Evolutionary conservation across 2,888 invertebrate species (phyloP), one percentile per base, ranked within the genome.

Genomic region (Lordiphosa fenestrarum): DNA sequence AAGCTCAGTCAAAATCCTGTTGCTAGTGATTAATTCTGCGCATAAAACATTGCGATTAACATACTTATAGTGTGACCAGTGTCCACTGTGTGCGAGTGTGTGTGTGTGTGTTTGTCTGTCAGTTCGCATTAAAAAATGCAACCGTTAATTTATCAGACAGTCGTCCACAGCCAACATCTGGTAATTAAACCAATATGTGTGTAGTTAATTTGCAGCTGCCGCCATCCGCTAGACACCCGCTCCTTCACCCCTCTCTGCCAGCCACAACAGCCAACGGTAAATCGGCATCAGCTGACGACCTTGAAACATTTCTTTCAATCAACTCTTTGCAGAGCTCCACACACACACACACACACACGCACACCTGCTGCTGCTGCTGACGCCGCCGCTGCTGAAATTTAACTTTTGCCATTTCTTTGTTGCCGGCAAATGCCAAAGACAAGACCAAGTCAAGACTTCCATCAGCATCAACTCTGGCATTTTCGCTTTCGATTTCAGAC

Each of bases 101-200:
- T 57, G 36, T 47, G 53, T 53, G 10, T 60, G 4, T 50, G 7
- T 53, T 4, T 41, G 9, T 53, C 71, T 70, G 76, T 82, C 83
- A 77, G 69, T 66, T 73, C 64, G 72, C 71, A 72, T 76, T 72
- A 66, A 71, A 44, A 68, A 75, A 56, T 75, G 74, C 71, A 80
- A 83, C 74, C 70, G 83, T 73, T 83, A 80, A 83, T 84, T 82
- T 83, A 75, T 59, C 71, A 66, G 70, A 73, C 73, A 80, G 71
- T 65, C 69, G n/a, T n/a, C n/a, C n/a, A 37, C 63, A 60, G 41
- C 56, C 66, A 63, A 49, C 65, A 68, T 68, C 59, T 64, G 69
- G 66, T 67, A 76, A 80, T 73, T 73, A 80, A 80, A 80, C 71
- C 73, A 80, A 72, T 78, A 71, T 58, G 70, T 58, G 70, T 30